phyloP scores from a whole-genome alignment of 1,140 invertebrate species.

The Drosophila oshimai region DNA sequence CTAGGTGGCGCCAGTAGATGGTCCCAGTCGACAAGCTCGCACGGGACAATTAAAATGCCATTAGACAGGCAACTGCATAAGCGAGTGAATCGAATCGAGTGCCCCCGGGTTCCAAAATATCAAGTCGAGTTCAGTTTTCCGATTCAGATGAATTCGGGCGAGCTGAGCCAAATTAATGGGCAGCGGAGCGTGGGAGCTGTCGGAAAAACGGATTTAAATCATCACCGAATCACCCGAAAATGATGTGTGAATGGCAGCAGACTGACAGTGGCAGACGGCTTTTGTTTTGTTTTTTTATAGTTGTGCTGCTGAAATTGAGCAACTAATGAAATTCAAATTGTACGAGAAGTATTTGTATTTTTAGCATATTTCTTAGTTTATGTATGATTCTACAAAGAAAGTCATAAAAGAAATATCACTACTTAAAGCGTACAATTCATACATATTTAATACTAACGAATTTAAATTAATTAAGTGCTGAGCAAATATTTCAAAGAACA shows the following conservation, averaged over 20 bases:
- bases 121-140: constrained; percentile 7
- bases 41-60: constrained; percentile 72
- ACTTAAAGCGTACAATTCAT: no score
- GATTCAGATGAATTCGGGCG: not conserved
- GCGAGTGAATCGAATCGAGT: constrained; percentile 35
- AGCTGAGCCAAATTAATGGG: constrained; percentile 28
- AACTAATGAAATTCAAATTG: no score
- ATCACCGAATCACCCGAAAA: not conserved
- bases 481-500: no score
- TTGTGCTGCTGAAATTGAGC: no score
- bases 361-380: no score
- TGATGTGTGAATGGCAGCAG: constrained; percentile 11
- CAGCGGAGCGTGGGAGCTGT: constrained; percentile 24
- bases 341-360: no score
- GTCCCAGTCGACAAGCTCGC: constrained; percentile 5
- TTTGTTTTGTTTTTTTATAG: no score
- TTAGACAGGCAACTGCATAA: constrained; percentile 61
- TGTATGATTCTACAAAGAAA: no score
- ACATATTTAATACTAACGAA: no score
- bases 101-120: constrained; percentile 6
- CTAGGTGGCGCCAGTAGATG: constrained; percentile 15
- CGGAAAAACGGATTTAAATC: constrained; percentile 19
- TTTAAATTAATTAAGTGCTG: no score
- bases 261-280: not conserved
- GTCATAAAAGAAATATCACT: no score